Evolutionary conservation across 2,888 invertebrate species (phyloP).

Genomic region (Alitta virens): DNA sequence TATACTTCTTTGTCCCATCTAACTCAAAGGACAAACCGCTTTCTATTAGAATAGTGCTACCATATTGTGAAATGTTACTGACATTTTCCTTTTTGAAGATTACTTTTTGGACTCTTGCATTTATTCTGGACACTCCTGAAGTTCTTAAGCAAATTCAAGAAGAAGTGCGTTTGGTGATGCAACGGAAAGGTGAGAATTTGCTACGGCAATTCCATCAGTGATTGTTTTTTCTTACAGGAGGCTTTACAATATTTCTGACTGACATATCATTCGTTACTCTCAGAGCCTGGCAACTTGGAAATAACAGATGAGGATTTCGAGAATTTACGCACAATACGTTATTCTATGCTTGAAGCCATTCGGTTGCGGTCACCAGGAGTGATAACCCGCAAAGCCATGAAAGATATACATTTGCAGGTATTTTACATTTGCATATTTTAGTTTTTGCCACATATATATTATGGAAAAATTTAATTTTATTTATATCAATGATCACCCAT

Average conservation of each 20-base stretch:
- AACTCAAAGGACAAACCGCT: too few relatives aligned
- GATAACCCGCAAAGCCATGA: slow-evolving; percentile 40
- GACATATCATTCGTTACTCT: too few relatives aligned
- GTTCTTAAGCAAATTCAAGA: slow-evolving; percentile 32
- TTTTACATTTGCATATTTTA: not conserved
- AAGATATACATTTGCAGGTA: slow-evolving; percentile 38
- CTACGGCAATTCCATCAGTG: not conserved
- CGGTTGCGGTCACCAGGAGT: slow-evolving; percentile 42
- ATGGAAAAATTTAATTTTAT: too few relatives aligned
- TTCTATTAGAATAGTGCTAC: too few relatives aligned
- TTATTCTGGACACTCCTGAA: slow-evolving; percentile 33
- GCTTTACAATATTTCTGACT: too few relatives aligned
- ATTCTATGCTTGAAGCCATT: slow-evolving; percentile 44
- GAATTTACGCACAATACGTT: slow-evolving; percentile 36
- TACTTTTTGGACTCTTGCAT: slow-evolving; percentile 44
- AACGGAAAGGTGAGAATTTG: slow-evolving; percentile 4
- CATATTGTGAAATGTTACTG: too few relatives aligned
- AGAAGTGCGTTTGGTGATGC: slow-evolving; percentile 30
- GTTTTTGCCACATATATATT: too few relatives aligned
- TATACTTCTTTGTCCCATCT: too few relatives aligned
- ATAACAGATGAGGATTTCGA: slow-evolving; percentile 34
- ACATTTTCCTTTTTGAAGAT: slow-evolving; percentile 35
- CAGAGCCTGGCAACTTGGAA: not conserved
- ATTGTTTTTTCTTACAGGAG: not conserved
- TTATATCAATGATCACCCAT: too few relatives aligned